phyloP scores from a whole-genome alignment of 1,140 invertebrate species.

The Cyrtorhinus lividipennis region DNA sequence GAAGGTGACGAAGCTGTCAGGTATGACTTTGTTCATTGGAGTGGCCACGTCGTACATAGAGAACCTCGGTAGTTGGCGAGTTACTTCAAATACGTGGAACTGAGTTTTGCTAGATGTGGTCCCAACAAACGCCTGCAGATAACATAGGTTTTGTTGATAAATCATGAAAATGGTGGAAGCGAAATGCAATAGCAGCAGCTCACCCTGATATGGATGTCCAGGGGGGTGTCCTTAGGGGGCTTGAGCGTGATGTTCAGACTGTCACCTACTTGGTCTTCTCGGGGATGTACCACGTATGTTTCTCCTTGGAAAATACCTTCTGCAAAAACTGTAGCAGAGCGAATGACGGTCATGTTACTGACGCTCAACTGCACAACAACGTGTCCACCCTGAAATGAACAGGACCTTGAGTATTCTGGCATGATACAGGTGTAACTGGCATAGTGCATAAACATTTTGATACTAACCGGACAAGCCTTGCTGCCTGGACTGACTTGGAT shows the following conservation, averaged over 20 bases:
- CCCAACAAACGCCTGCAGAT: conserved; percentile 53
- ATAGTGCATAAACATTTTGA: conserved; percentile 7
- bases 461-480: conserved; percentile 31
- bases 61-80: conserved; percentile 70
- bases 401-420: too few species aligned
- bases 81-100: conserved; percentile 82
- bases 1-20: conserved; percentile 47
- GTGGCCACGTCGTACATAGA: conserved; percentile 63
- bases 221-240: conserved; percentile 64
- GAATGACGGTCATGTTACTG: conserved; percentile 65
- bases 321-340: conserved; percentile 71
- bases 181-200: too few species aligned
- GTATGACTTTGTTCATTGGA: conserved; percentile 27
- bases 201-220: conserved; percentile 83
- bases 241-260: conserved; percentile 42
- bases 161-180: neutral
- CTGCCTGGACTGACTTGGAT: conserved; percentile 36
- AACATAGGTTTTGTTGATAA: neutral
- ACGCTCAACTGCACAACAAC: conserved; percentile 58
- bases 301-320: conserved; percentile 81
- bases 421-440: too few species aligned
- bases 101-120: conserved; percentile 54
- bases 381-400: conserved; percentile 32
- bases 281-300: conserved; percentile 65
- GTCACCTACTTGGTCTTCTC: conserved; percentile 34